These are phyloP conservation scores for Enteromius paludinosus DNA, from an alignment of 2,797 vertebrate genomes.

Conservation along the genomic window DNA sequence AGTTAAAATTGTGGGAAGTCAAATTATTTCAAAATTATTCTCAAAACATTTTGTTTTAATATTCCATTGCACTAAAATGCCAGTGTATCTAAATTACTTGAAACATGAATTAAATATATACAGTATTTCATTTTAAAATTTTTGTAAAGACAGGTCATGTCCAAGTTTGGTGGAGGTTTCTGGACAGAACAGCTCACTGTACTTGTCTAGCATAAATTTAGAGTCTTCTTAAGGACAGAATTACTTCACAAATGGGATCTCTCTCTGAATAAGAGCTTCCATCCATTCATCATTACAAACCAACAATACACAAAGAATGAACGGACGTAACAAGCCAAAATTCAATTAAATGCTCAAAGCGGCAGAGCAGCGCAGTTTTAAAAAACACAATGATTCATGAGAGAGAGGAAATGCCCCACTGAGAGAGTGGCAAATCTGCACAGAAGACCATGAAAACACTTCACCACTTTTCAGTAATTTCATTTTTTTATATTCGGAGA, in stretches of 20 bases:
- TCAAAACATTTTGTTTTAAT: too few species aligned
- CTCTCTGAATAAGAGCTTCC: neutral
- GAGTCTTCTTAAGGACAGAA: neutral
- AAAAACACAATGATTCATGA: slow-evolving; percentile 5
- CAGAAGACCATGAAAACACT: slow-evolving; percentile 33
- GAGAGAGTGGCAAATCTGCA: slow-evolving; percentile 12
- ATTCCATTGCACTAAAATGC: too few species aligned
- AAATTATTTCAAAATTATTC: too few species aligned
- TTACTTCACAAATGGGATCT: neutral
- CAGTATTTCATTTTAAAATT: neutral
- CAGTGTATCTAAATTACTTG: too few species aligned
- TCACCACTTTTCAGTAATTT: slow-evolving; percentile 30
- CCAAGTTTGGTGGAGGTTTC: neutral
- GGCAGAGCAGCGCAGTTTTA: neutral
- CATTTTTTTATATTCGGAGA: slow-evolving; percentile 24
- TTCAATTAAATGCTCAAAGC: neutral
- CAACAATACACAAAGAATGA: neutral
- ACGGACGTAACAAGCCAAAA: neutral
- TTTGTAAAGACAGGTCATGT: neutral
- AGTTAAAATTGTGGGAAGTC: too few species aligned
- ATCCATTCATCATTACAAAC: neutral
- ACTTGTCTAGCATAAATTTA: neutral
- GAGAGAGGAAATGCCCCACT: slow-evolving; percentile 1
- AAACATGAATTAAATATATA: too few species aligned
- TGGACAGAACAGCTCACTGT: too few species aligned